Evolutionary conservation across 35 echinoderm and acorn worm genomes (phyloP).

Genomic region (Diadema setosum): DNA sequence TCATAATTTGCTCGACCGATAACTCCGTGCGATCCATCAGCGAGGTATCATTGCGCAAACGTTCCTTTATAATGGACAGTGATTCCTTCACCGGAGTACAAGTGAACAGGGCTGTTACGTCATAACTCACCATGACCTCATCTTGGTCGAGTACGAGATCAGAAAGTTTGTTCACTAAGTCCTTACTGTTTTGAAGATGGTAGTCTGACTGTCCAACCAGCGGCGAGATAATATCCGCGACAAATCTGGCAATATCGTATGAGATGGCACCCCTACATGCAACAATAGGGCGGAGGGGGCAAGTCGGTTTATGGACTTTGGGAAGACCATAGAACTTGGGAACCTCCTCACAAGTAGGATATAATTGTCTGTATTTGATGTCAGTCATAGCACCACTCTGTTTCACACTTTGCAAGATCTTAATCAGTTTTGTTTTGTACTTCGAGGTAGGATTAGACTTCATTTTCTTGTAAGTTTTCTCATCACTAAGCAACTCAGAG

Average conservation of each 20-base stretch:
- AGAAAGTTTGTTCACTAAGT: too few species aligned
- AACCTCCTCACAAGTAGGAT: not conserved
- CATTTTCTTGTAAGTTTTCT: not conserved
- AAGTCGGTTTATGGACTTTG: slow-evolving; percentile 3
- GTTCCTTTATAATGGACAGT: not conserved
- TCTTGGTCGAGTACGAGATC: not conserved
- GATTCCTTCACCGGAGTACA: not conserved
- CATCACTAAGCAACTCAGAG: not conserved
- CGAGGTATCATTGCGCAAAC: not conserved
- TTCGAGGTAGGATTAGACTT: slow-evolving; percentile 3
- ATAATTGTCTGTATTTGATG: not conserved
- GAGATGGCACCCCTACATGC: not conserved
- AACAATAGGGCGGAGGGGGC: slow-evolving; percentile 13
- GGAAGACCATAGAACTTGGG: slow-evolving; percentile 29
- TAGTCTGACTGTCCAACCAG: not conserved
- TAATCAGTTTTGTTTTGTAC: not conserved
- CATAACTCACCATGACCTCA: slow-evolving; percentile 1
- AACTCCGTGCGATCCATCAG: not conserved
- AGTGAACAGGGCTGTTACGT: slow-evolving; percentile 5
- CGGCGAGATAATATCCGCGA: not conserved
- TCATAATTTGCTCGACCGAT: not conserved
- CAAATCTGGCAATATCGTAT: not conserved
- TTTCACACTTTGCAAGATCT: not conserved
- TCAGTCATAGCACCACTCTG: not conserved
- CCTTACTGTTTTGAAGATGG: slow-evolving; percentile 1